Conservation (phyloP, 2,888 invertebrate genomes). For the Punctoribates punctum region DNA sequence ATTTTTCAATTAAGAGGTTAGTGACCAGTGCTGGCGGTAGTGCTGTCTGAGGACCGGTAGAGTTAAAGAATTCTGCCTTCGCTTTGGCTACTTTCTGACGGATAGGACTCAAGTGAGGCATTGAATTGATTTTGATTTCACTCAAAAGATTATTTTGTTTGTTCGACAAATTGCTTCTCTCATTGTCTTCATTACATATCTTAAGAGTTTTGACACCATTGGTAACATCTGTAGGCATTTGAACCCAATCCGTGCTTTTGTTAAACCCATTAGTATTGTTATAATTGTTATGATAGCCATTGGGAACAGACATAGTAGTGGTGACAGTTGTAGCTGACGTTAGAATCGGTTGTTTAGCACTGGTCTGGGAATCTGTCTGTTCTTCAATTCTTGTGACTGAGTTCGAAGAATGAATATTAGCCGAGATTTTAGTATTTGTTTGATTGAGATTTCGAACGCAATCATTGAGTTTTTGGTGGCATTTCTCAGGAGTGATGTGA, state of each 20-base stretch:
- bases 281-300: constrained; percentile 11
- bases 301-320: constrained; percentile 18
- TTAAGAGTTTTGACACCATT: constrained; percentile 8
- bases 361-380: not conserved
- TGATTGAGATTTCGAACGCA: not conserved
- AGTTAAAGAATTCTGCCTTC: constrained; percentile 39
- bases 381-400: not conserved
- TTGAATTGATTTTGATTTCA: constrained; percentile 16
- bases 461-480: not conserved
- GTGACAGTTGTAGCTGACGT: constrained; percentile 32
- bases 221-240: constrained; percentile 3
- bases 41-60: constrained; percentile 18
- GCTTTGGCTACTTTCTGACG: constrained; percentile 40
- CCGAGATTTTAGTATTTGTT: not conserved
- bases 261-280: constrained; percentile 3
- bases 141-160: constrained; percentile 14
- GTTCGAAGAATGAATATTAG: not conserved
- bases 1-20: constrained; percentile 23
- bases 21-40: not conserved
- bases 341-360: constrained; percentile 5
- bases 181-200: not conserved
- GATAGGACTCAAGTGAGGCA: constrained; percentile 24
- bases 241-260: constrained; percentile 18
- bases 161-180: not conserved
- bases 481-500: not conserved